Evolutionary conservation across 2,888 invertebrate genomes (phyloP).

Genomic region (Drosophila ezoana): DNA sequence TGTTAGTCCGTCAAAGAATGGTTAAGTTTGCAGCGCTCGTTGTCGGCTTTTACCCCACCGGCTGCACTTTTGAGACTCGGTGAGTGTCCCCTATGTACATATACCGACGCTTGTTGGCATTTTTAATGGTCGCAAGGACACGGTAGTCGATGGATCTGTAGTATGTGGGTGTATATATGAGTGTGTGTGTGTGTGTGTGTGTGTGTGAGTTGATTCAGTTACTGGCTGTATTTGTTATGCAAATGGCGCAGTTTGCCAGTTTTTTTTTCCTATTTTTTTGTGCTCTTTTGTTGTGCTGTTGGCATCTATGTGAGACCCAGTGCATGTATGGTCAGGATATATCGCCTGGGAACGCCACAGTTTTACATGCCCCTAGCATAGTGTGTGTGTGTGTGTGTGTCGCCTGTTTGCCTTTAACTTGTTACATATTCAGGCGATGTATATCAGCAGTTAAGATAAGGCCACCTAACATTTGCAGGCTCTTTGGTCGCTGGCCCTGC

Average conservation of each 20-base stretch:
- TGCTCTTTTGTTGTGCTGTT: slow-evolving; percentile 29
- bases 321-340: slow-evolving; percentile 27
- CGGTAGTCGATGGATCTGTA: slow-evolving; percentile 34
- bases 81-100: slow-evolving; percentile 31
- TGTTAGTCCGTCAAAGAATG: slow-evolving; percentile 18
- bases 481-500: slow-evolving; percentile 20
- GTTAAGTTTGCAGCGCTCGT: slow-evolving; percentile 10
- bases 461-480: slow-evolving; percentile 51
- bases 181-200: slow-evolving; percentile 2
- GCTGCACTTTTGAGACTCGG: slow-evolving; percentile 58
- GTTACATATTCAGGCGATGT: slow-evolving; percentile 76
- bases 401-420: slow-evolving; percentile 69
- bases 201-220: slow-evolving; percentile 67
- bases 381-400: slow-evolving; percentile 38
- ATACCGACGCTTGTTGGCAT: slow-evolving; percentile 63
- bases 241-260: slow-evolving; percentile 70
- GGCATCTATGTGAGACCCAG: slow-evolving; percentile 24
- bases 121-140: slow-evolving; percentile 80
- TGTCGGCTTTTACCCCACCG: slow-evolving; percentile 41
- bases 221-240: slow-evolving; percentile 78
- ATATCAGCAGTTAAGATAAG: slow-evolving; percentile 68
- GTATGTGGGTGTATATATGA: slow-evolving; percentile 7
- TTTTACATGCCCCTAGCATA: slow-evolving; percentile 17
- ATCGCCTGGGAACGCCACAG: slow-evolving; percentile 45
- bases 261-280: slow-evolving; percentile 21